Base-by-base conservation (phyloP, 1,140 invertebrate species). In the Laodelphax striatellus region DNA sequence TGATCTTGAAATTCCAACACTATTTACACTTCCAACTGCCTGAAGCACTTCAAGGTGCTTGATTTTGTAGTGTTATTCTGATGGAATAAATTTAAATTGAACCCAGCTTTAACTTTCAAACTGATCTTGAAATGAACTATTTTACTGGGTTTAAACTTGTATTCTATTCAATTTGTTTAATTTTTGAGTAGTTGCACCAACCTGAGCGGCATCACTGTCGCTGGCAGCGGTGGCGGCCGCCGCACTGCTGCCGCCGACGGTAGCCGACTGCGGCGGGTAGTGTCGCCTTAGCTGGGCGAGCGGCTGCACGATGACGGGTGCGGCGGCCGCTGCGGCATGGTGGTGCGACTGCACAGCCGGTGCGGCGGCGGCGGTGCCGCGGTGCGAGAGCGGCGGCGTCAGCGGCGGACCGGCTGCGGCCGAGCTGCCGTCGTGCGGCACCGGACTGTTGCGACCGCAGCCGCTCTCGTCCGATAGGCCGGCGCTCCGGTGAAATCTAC, bases 401-500 rank as follows among this genome's bases (percentile, higher is more conserved):
- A 87, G 84, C 73, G 87, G 91, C 56, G 90, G 88, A 63, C 88
- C 79, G 24, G 55, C 34, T 5, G 11, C 80, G 80, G 13, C 80
- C 31, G 17, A 43, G 21, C 16, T n/a, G 34, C 17, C n/a, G 17
- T 56, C 64, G 71, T 44, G 77, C 74, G 83, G 79, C 0, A 87
- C 80, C 1, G 92, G 91, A 66, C 89, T 92, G 67, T 86, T 86
- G 10, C 83, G 71, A 0, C 87, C 87, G 70, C 88, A 78, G 34
- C 34, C 10, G 34, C 2, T 38, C 75, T 11, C 21, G 16, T 55
- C 59, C 53, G 83, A 85, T 41, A 98, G 73, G 9, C 96, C 97
- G 55, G 95, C 94, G 67, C 92, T 97, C 66, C 92, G 83, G 71
- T 98, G 94, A 76, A 97, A 98, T 66, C 94, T 80, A 46, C 10